phyloP scores from a whole-genome alignment of 2,797 vertebrate species.

The Borostomias antarcticus region DNA sequence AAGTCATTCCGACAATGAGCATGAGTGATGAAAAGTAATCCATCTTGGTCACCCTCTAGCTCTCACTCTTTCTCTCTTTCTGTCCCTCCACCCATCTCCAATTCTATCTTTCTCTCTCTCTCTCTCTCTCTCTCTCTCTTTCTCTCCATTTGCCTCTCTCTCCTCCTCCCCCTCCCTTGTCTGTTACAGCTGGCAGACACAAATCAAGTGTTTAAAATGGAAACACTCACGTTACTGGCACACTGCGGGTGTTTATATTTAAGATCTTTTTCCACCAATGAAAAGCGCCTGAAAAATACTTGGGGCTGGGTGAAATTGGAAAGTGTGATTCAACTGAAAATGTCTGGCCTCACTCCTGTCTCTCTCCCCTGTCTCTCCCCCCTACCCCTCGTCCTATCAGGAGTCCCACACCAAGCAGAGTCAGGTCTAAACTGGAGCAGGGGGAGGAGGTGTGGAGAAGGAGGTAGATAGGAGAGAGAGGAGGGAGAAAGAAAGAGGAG shows the following conservation, averaged over 20 bases:
- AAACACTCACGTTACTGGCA: constrained; percentile 63
- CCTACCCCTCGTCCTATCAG: constrained; percentile 31
- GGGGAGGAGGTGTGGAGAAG: constrained; percentile 24
- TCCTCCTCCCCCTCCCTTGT: constrained; percentile 31
- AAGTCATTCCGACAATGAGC: no score
- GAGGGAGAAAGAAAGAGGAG: constrained; percentile 37
- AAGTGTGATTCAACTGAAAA: constrained; percentile 69
- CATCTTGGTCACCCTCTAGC: no score
- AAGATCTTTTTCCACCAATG: constrained; percentile 47
- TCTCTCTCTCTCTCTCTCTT: constrained; percentile 42
- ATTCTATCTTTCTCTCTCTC: not conserved
- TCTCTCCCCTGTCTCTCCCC: constrained; percentile 21
- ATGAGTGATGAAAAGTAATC: no score
- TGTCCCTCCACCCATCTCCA: constrained; percentile 34
- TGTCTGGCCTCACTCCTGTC: constrained; percentile 17
- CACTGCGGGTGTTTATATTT: constrained; percentile 69
- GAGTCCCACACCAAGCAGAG: constrained; percentile 35
- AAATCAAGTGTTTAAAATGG: constrained; percentile 66
- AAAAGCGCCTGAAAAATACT: constrained; percentile 58
- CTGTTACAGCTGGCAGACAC: constrained; percentile 63
- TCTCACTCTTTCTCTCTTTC: constrained; percentile 14
- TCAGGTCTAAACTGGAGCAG: not conserved
- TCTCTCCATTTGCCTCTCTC: constrained; percentile 37
- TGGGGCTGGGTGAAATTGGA: constrained; percentile 53
- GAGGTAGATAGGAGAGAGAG: constrained; percentile 5